Conservation (phyloP, 64 coral and sea anemone species). For the Stichodactyla mertensii region DNA sequence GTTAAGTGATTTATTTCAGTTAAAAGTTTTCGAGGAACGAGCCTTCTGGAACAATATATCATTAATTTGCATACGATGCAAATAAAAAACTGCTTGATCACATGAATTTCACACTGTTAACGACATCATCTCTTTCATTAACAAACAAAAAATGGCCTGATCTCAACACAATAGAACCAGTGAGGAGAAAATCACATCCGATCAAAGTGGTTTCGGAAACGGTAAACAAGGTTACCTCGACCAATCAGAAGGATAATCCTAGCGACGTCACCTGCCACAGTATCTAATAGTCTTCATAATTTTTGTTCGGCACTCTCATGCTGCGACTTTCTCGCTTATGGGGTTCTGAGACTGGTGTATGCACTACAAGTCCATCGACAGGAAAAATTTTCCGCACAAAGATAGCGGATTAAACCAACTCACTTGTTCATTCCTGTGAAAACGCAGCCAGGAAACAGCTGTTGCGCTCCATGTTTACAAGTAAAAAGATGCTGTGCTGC, state of each 20-base stretch:
- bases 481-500: constrained; percentile 51
- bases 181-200: constrained; percentile 4
- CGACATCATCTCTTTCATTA: constrained; percentile 4
- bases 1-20: neutral
- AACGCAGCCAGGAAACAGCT: neutral
- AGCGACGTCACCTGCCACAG: constrained; percentile 2
- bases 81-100: constrained; percentile 8
- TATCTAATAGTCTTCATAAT: constrained; percentile 7
- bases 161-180: neutral
- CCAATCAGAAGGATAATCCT: constrained; percentile 4
- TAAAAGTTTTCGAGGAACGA: neutral
- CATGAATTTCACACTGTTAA: constrained; percentile 13
- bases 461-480: neutral
- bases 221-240: neutral
- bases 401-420: neutral
- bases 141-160: constrained; percentile 15
- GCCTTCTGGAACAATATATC: neutral
- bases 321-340: neutral
- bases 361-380: neutral
- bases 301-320: constrained; percentile 2
- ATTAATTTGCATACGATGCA: neutral
- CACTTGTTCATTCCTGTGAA: neutral
- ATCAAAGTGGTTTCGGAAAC: neutral
- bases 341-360: neutral
- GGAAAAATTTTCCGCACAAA: neutral